Evolutionary conservation across 2,113 vertebrate genomes (phyloP), one percentile per base, ranked within the genome.

Genomic region (Abramis brama): DNA sequence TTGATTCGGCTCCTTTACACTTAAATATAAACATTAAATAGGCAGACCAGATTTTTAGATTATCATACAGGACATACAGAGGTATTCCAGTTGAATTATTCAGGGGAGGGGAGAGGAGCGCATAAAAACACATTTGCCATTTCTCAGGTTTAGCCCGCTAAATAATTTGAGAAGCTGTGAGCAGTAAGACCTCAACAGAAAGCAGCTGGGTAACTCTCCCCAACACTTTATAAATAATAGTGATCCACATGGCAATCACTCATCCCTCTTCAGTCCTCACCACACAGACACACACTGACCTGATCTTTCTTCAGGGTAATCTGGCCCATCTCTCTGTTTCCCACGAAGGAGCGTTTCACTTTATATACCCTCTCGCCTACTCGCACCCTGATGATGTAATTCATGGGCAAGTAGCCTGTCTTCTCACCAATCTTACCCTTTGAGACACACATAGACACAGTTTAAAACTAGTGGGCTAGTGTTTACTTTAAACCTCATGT

Each of bases 221-320:
- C 7, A 43, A 43, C 0, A 43, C 39, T 43, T 33, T 33, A 33
- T 4, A 0, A 33, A 43, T 43, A 43, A 39, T 36, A 36, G 33
- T 36, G 33, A 36, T 36, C 36, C 6, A 39, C 36, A 39, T 39
- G 36, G 36, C 36, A 1, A 6, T 39, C 36, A 39, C 5, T 39
- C 36, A 39, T 39, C 36, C 36, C 36, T 57, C 23, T 8, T 25
- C 50, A 39, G 39, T 30, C 19, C 23, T 75, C 33, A 33, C 11
- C 30, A 71, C 23, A 27, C 5, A 79, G n/a, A 75, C 9, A 79
- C 25, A 64, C 25, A 55, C 60, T 45, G 89, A 98, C 97, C 96
- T 98, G 98, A 92, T 99, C 97, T 93, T 98, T 98, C 90, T 99
- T 99, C 62, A 99, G 94, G 0, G 97, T 99, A 91, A 99, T 99